phyloP scores from a whole-genome alignment of 2,113 vertebrate species.

The Seriola rivoliana region DNA sequence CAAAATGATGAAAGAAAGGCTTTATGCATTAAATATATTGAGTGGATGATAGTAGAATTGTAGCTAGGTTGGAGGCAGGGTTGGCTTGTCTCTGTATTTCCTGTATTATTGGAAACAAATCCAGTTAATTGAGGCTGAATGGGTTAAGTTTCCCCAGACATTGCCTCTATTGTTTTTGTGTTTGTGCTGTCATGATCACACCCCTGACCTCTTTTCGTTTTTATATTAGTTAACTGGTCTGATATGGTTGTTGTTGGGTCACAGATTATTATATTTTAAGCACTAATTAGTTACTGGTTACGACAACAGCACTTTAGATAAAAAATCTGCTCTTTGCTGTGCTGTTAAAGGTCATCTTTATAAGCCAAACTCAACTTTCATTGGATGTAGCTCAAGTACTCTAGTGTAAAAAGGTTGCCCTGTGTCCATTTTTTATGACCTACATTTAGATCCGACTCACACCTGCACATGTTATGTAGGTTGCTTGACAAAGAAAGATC shows the following conservation, averaged over 20 bases:
- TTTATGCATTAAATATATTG: not conserved
- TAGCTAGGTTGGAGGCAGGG: not conserved
- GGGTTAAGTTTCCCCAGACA: not conserved
- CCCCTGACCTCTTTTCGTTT: not conserved
- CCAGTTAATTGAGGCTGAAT: not conserved
- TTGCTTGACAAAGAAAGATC: not conserved
- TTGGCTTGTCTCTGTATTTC: not conserved
- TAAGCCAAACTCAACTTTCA: not conserved
- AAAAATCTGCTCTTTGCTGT: not conserved
- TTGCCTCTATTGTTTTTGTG: not conserved
- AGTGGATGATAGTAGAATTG: not conserved
- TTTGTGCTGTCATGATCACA: not conserved
- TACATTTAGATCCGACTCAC: not conserved
- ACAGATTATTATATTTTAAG: not conserved
- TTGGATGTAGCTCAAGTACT: not conserved
- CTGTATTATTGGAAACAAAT: not conserved
- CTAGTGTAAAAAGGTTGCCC: not conserved
- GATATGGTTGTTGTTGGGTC: not conserved
- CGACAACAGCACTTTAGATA: not conserved
- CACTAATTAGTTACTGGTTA: not conserved
- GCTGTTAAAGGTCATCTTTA: not conserved
- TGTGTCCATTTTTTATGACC: not conserved
- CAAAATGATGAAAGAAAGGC: not conserved
- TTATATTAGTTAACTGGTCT: not conserved
- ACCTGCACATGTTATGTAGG: not conserved